Evolutionary conservation across 1,140 invertebrate genomes (phyloP), one percentile per base, ranked within the genome.

Genomic region (Pararge aegeria): DNA sequence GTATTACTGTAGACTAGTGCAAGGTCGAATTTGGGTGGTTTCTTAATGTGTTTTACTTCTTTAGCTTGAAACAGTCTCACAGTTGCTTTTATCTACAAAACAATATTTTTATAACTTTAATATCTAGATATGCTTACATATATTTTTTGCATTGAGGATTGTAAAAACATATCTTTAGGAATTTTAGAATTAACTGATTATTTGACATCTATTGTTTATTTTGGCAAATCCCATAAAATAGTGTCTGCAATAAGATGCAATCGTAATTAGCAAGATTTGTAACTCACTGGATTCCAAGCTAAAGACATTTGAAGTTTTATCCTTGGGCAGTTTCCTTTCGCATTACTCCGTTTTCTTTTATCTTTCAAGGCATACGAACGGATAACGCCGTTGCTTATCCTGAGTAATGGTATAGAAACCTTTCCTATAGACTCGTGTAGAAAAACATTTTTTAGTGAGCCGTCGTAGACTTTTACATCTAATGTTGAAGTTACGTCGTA

Each of bases 401-500:
- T 76, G 2, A 86, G 68, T 27, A 89, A 56, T 1, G 86, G 86
- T 59, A 89, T 81, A 0, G 75, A 80, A 1, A 89, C 66, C 55
- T 78, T 76, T 0, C 86, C 86, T 16, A 86, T 59, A 81, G 98
- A 98, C 81, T 99, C 98, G 93, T 21, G 95, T 91, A 57, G 93
- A 92, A 87, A 46, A 0, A 71, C 55, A 16, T 66, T 76, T 19
- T 68, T 61, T 16, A 86, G 18, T 0, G 82, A 80, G 21, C 71
- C 78, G 20, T 83, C 83, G 38, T 78, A 70, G 0, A 98, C 95
- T 83, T 98, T 98, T 6, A 99, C 91, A 83, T 99, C 97, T 30
- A 99, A 84, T 1, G 96, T 94, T 18, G 97, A 96, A 65, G 98
- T 97, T n/a, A 99, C 97, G 80, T 99, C 98, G 77, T 97, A 97